These are phyloP conservation scores for Macrosoma leucophasiata DNA, from an alignment of 2,888 invertebrate genomes.

Conservation along the genomic window DNA sequence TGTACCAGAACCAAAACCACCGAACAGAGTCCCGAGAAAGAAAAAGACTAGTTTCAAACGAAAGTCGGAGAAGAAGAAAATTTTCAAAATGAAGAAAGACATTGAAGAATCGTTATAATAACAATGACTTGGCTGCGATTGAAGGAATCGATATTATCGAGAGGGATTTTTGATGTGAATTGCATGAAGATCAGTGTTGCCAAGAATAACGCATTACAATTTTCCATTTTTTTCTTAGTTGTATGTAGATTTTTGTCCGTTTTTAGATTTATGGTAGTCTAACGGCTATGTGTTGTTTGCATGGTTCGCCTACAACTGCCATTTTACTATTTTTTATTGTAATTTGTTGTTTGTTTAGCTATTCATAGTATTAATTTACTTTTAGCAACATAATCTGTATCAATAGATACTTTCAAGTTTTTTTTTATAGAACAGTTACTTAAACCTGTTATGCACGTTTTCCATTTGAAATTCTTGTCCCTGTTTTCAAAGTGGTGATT, in stretches of 20 bases:
- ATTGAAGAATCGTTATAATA: slow-evolving; percentile 59
- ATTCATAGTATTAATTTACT: not conserved
- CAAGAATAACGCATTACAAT: no score
- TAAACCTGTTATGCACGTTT: no score
- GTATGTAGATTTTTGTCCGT: slow-evolving; percentile 3
- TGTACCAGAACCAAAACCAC: slow-evolving; percentile 40
- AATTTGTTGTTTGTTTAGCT: not conserved
- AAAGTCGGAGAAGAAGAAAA: slow-evolving; percentile 48
- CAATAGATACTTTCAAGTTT: no score
- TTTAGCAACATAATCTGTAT: no score
- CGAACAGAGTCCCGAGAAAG: slow-evolving; percentile 45
- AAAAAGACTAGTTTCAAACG: slow-evolving; percentile 51
- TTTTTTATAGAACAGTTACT: no score
- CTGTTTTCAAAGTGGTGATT: no score
- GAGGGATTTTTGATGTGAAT: no score
- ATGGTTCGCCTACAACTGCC: slow-evolving; percentile 2
- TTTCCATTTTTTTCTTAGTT: slow-evolving; percentile 1
- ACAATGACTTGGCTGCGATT: not conserved
- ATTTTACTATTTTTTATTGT: slow-evolving; percentile 1
- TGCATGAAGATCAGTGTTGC: no score
- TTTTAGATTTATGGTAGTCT: no score
- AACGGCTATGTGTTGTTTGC: slow-evolving; percentile 7
- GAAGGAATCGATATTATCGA: no score
- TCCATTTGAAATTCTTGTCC: no score
- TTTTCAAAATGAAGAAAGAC: slow-evolving; percentile 58